phyloP scores from a whole-genome alignment of 2,888 invertebrate species.

The Phytoseiulus persimilis region DNA sequence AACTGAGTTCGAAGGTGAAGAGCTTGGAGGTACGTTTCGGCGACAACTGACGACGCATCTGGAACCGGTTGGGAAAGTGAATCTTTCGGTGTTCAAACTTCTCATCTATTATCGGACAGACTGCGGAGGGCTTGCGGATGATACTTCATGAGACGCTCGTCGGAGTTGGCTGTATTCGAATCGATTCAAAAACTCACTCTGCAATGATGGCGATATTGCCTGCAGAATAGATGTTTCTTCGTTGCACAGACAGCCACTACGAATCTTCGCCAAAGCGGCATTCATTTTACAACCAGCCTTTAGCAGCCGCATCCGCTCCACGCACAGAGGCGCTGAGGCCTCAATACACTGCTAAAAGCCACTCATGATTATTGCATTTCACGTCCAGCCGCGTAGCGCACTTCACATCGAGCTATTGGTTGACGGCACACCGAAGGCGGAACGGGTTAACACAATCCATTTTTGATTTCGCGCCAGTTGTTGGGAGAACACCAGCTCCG shows the following conservation, averaged over 20 bases:
- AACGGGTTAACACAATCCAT: not conserved
- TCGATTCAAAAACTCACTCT: not conserved
- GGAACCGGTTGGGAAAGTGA: not conserved
- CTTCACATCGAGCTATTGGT: not conserved
- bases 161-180: no score
- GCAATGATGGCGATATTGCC: slow-evolving; percentile 24
- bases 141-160: no score
- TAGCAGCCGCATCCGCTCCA: slow-evolving; percentile 22
- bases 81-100: no score
- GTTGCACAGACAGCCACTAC: slow-evolving; percentile 21
- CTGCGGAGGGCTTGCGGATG: no score
- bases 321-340: slow-evolving; percentile 22
- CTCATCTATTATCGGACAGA: no score
- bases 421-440: not conserved
- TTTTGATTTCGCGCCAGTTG: not conserved
- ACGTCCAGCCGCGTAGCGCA: not conserved
- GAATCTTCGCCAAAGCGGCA: slow-evolving; percentile 19
- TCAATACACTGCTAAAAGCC: not conserved
- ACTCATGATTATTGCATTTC: not conserved
- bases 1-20: not conserved
- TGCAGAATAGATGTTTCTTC: slow-evolving; percentile 16
- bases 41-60: not conserved
- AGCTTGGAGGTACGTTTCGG: slow-evolving; percentile 16
- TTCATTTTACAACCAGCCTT: slow-evolving; percentile 7
- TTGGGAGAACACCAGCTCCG: not conserved